A percentile compares a stretch with the other conserved stretches of the same genome.
These are phyloP conservation scores for Ariopsis seemanni DNA, from an alignment of 2,113 vertebrate species.

Conservation along the genomic window DNA sequence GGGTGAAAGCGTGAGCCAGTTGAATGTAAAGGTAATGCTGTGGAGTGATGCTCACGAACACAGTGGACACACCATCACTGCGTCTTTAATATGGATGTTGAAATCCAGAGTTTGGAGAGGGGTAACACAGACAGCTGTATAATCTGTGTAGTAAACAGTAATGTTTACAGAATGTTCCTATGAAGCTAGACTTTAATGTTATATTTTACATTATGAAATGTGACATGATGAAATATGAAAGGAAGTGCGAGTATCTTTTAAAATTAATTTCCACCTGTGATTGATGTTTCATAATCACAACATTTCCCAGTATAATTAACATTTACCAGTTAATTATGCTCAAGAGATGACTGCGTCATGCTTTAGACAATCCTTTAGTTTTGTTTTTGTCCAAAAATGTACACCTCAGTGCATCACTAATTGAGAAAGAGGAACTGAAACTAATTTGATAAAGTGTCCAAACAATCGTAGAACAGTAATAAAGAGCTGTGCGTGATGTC, in stretches of 20 bases:
- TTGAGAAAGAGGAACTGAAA: background rate
- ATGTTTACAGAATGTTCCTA: background rate
- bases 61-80: background rate
- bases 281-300: background rate
- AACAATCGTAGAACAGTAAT: background rate
- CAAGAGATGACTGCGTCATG: background rate
- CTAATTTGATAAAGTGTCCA: background rate
- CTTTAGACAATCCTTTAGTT: background rate
- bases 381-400: background rate
- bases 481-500: background rate
- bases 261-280: background rate
- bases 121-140: background rate
- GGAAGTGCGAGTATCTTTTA: too few relatives aligned
- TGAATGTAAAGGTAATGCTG: too few relatives aligned
- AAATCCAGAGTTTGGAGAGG: background rate
- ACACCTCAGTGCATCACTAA: background rate
- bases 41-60: background rate
- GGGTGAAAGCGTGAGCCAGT: background rate
- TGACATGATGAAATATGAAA: too few relatives aligned
- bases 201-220: background rate
- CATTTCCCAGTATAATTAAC: background rate
- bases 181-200: background rate
- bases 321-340: background rate
- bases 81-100: background rate
- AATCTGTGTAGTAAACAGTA: background rate